Evolutionary conservation across 2,113 vertebrate genomes (phyloP), one percentile per base, ranked within the genome.

Genomic region (Prinia subflava): DNA sequence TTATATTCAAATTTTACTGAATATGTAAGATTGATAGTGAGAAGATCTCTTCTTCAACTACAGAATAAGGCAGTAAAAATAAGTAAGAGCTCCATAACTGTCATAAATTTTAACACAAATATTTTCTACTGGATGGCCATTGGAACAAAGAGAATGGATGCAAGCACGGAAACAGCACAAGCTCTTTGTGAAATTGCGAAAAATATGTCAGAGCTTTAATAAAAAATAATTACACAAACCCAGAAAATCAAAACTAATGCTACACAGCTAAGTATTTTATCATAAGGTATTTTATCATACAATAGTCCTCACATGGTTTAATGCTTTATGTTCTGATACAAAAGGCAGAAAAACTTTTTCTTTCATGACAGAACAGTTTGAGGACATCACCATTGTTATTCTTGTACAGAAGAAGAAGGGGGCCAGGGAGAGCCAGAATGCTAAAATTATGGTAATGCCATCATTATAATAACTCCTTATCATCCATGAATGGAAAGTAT

Each of bases 401-500:
- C 35, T 47, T 19, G 10, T 11, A 59, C 22, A 39, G 28, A 11
- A 62, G 41, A 37, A 87, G 23, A 63, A 69, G 4, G 27, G 35
- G 49, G 19, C 19, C 47, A 89, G 39, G 33, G 44, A 93, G 67
- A 89, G 85, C 4, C 22, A 71, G 67, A 81, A 87, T 35, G 44
- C 42, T 80, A 47, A 68, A 94, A 68, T 42, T 50, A 87, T 11
- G 49, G 9, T 68, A 94, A 88, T 75, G 31, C 33, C 41, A 70
- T 55, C 21, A 83, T 57, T 69, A 79, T 60, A 46, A 28, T 42
- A 91, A 89, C 31, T 82, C 39, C 68, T 89, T 91, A 96, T 91
- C 86, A 67, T 87, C 68, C 81, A n/a, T 49, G 63, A 89, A 83
- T 80, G 85, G 94, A 90, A 95, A 94, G n/a, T 83, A 92, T 89